Conservation (phyloP, 2,113 vertebrate genomes). For the Rhea americana region DNA sequence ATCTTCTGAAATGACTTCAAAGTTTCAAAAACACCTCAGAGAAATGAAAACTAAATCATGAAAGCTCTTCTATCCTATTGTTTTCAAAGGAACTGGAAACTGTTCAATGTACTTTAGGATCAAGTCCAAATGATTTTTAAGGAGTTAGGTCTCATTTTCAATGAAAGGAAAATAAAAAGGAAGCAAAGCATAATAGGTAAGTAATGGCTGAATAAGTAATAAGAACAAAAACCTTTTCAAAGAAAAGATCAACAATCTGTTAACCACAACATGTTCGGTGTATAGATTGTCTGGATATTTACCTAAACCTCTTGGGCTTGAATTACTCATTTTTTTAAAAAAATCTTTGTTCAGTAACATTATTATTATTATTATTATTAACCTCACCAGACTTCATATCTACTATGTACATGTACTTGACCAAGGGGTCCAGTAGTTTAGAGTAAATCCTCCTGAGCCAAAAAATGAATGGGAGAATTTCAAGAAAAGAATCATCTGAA, state of each 20-base stretch:
- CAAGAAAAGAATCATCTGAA: neutral
- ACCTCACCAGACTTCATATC: neutral
- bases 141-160: constrained; percentile 37
- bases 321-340: neutral
- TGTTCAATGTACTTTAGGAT: constrained; percentile 19
- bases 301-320: neutral
- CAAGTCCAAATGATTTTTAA: constrained; percentile 51
- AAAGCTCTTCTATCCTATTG: neutral
- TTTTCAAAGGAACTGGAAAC: constrained; percentile 23
- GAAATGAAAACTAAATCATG: neutral
- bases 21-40: neutral
- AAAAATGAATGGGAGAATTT: neutral
- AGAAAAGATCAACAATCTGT: constrained; percentile 39
- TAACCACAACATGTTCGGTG: constrained; percentile 31
- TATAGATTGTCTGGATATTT: constrained; percentile 1
- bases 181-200: constrained; percentile 51
- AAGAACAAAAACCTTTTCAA: constrained; percentile 32
- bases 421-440: neutral
- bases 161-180: constrained; percentile 64
- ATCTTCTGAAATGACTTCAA: neutral
- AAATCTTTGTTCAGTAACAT: neutral
- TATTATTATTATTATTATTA: neutral
- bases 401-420: neutral
- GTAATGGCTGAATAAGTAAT: neutral
- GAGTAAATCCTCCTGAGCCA: neutral